Evolutionary conservation across 2,113 vertebrate species (phyloP).

Genomic region (Alouatta palliata): DNA sequence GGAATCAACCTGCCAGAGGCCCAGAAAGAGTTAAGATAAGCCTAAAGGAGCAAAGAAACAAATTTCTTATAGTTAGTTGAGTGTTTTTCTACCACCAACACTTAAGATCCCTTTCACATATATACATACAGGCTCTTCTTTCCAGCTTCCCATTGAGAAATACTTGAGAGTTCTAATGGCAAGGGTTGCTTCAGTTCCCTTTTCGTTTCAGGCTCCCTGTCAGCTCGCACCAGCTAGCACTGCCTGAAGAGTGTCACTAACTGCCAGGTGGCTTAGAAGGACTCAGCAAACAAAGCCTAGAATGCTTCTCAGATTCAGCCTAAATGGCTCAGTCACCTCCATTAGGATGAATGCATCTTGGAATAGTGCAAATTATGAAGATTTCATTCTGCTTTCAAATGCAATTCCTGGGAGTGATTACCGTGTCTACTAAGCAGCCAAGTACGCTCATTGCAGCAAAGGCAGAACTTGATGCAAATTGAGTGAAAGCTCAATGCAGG

Average conservation of each 20-base stretch:
- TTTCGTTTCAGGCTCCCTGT: neutral
- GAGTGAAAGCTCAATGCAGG: constrained; percentile 12
- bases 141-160: neutral
- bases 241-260: constrained; percentile 9
- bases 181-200: neutral
- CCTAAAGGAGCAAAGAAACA: neutral
- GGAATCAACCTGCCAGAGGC: neutral
- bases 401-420: constrained; percentile 59
- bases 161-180: constrained; percentile 17
- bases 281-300: constrained; percentile 30
- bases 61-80: neutral
- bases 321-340: constrained; percentile 44
- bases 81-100: neutral
- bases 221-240: neutral
- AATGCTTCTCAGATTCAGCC: constrained; percentile 48
- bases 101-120: neutral
- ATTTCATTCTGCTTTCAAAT: constrained; percentile 60
- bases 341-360: constrained; percentile 1
- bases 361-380: constrained; percentile 58
- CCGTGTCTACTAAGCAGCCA: neutral
- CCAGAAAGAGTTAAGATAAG: neutral
- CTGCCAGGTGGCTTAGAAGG: neutral
- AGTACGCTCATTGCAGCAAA: constrained; percentile 46
- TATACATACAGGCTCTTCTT: neutral
- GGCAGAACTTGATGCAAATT: constrained; percentile 31